Base-by-base conservation (phyloP, 2,797 vertebrate species). In the Danio kyathit region DNA sequence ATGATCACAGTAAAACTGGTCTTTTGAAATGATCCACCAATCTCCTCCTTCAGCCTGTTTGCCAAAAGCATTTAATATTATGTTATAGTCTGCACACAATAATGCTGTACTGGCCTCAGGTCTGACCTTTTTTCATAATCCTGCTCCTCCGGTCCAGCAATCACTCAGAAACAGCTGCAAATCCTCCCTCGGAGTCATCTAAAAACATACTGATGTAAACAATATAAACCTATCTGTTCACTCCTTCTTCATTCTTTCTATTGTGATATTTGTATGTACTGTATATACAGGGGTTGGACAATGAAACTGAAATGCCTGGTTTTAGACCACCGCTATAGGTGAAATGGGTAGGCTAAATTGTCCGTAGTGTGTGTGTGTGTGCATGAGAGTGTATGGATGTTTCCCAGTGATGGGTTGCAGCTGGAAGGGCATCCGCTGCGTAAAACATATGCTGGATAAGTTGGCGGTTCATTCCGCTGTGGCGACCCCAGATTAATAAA, bases 101-200 rank as follows among this genome's bases (percentile, higher is more conserved):
- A 63, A 40, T 17, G 17, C 70, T 57, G 5, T 54, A 41, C 51
- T 57, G 40, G 46, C 73, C 44, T 75, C 57, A 40, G 73, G 21
- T 41, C 29, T 41, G 48, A 63, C 60, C 74, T 52, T 49, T 57
- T 75, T 48, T 13, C 59, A 40, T 51, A 63, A 74, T 46, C 72
- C 21, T 16, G 43, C 14, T 49, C 71, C 21, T 63, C 14, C 16
- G 19, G 69, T 43, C 69, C 41, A 56, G 52, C n/a, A 17, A 48
- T 66, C 44, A 46, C 29, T 29, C 1, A 43, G 41, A 73, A 43
- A 57, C 52, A 19, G 69, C n/a, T 19, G n/a, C n/a, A 57, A 72
- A 72, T 56, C 40, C 52, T 72, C 1, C 7, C 69, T n/a, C 11
- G 19, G n/a, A 57, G 40, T 56, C 52, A 56, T n/a, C 51, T 7